Conservation (phyloP, 2,113 vertebrate species). For the Telmatochromis bifrenatus region DNA sequence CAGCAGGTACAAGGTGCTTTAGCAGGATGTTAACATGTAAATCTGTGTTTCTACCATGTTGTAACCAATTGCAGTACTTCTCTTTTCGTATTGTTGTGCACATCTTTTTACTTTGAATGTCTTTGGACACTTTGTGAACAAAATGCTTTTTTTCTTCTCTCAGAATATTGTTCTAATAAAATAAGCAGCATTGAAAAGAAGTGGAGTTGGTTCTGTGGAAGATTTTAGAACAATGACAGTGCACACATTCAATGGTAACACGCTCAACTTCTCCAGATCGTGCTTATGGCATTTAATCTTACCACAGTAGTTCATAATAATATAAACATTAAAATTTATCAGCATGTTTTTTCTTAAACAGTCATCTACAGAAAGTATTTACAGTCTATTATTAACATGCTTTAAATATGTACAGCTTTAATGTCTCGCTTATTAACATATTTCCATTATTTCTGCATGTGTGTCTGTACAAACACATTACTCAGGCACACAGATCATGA, state of each 20-base stretch:
- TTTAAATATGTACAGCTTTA: slow-evolving; percentile 58
- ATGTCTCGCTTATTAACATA: background rate
- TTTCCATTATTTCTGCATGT: background rate
- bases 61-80: slow-evolving; percentile 70
- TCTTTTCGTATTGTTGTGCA: slow-evolving; percentile 77
- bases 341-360: background rate
- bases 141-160: slow-evolving; percentile 74
- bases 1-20: background rate
- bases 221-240: background rate
- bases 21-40: slow-evolving; percentile 5
- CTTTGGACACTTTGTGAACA: slow-evolving; percentile 78
- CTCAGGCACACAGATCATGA: background rate
- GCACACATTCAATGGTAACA: background rate
- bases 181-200: slow-evolving; percentile 54
- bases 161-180: slow-evolving; percentile 89
- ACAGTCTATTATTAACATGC: slow-evolving; percentile 62
- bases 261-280: background rate
- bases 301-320: slow-evolving; percentile 44
- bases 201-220: background rate
- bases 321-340: slow-evolving; percentile 64
- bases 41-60: slow-evolving; percentile 32
- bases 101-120: slow-evolving; percentile 81
- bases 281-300: slow-evolving; percentile 20
- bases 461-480: background rate
- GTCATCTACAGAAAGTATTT: slow-evolving; percentile 73